These are phyloP conservation scores for Tragelaphus imberbis DNA, from an alignment of 2,113 vertebrate species.

Conservation along the genomic window DNA sequence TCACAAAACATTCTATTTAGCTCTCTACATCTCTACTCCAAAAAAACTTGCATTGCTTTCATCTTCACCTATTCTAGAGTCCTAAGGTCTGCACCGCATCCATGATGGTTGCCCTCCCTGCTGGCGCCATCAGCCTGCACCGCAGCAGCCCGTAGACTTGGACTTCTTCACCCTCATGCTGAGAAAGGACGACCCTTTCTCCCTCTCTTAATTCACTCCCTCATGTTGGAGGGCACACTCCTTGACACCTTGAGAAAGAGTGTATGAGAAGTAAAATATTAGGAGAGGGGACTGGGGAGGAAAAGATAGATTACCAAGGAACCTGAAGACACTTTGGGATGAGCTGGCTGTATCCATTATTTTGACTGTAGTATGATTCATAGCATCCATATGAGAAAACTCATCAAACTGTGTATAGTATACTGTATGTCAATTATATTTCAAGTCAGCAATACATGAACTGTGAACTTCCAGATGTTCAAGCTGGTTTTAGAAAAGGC, in stretches of 20 bases:
- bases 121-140: background rate
- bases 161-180: background rate
- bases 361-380: background rate
- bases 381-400: background rate
- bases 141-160: background rate
- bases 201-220: background rate
- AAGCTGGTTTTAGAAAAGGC: too few relatives aligned
- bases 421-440: background rate
- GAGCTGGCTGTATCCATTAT: background rate
- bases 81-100: too few relatives aligned
- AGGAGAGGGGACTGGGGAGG: background rate
- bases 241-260: background rate
- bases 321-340: background rate
- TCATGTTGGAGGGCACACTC: background rate
- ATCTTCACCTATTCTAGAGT: background rate
- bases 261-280: background rate
- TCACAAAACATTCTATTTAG: background rate
- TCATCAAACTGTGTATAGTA: background rate
- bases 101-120: background rate
- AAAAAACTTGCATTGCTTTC: background rate
- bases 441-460: background rate
- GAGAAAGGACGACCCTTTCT: background rate
- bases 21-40: background rate
- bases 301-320: background rate
- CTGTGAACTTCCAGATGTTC: too few relatives aligned